A percentile compares a stretch with the other conserved stretches of the same genome.
Conservation (phyloP, 2,888 invertebrate genomes). For the Isotomurus palustris region DNA sequence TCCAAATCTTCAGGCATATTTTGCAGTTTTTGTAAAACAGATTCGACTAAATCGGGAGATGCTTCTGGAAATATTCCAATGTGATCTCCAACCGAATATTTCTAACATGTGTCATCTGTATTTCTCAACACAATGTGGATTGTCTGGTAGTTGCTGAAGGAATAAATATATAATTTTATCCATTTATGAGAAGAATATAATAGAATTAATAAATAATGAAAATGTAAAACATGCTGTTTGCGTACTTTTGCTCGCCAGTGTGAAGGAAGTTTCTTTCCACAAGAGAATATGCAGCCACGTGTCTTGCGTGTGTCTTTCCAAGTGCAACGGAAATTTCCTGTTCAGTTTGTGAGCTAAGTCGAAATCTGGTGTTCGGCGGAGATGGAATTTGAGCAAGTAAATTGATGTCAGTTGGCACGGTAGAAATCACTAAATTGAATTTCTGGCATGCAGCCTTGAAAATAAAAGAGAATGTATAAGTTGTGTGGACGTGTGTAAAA, state of each 20-base stretch:
- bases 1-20: constrained; percentile 64
- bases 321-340: constrained; percentile 54
- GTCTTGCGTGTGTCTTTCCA: constrained; percentile 66
- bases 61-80: constrained; percentile 86
- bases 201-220: no score
- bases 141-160: constrained; percentile 57
- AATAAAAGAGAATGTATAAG: no score
- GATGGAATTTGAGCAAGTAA: constrained; percentile 58
- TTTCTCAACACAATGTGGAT: constrained; percentile 53
- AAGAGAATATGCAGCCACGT: constrained; percentile 56
- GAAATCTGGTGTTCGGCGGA: no score
- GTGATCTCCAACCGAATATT: constrained; percentile 87
- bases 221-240: no score
- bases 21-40: constrained; percentile 63
- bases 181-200: no score
- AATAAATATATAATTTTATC: no score
- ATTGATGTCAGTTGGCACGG: constrained; percentile 77
- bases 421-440: no score
- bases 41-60: constrained; percentile 70
- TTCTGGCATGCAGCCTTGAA: no score
- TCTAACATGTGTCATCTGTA: constrained; percentile 53
- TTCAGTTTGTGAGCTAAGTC: no score
- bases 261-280: constrained; percentile 54
- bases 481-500: constrained; percentile 65
- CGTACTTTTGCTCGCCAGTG: constrained; percentile 51